Percentiles rank a stretch among this genome's conserved stretches.
Evolutionary conservation across 2,797 vertebrate genomes (phyloP).

Genomic region (Emydoidea blandingii): DNA sequence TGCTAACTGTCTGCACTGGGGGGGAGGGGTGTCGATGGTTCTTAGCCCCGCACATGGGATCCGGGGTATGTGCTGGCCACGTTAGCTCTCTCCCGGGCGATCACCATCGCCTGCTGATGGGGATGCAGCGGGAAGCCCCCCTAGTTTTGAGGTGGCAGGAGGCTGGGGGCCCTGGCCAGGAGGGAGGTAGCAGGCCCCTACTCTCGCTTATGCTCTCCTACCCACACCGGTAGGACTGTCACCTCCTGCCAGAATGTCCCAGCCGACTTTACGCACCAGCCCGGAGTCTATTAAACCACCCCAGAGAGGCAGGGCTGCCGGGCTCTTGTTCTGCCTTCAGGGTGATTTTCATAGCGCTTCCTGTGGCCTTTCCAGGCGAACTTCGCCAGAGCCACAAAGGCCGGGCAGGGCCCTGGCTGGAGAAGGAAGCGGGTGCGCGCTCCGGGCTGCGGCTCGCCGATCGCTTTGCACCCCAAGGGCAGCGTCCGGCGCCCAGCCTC

Average conservation of each 20-base stretch:
- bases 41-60: too few species aligned
- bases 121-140: too few species aligned
- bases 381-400: accelerated
- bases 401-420: too few species aligned
- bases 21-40: too few species aligned
- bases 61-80: too few species aligned
- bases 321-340: too few species aligned
- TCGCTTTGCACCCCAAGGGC: neutral
- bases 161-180: neutral
- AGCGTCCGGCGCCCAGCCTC: neutral
- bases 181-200: neutral
- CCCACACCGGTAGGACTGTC: too few species aligned
- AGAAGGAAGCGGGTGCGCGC: neutral
- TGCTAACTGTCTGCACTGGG: too few species aligned
- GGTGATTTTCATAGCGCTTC: neutral
- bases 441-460: neutral
- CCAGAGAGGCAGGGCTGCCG: neutral
- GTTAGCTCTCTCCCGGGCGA: too few species aligned
- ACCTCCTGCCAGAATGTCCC: neutral
- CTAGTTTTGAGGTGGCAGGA: too few species aligned
- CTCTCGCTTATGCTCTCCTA: neutral
- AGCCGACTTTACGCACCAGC: neutral
- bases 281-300: neutral
- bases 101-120: too few species aligned
- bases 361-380: neutral